Percentiles rank a stretch among this genome's conserved stretches.
Conservation (phyloP, 2,888 invertebrate genomes). For the Axea sp. region DNA sequence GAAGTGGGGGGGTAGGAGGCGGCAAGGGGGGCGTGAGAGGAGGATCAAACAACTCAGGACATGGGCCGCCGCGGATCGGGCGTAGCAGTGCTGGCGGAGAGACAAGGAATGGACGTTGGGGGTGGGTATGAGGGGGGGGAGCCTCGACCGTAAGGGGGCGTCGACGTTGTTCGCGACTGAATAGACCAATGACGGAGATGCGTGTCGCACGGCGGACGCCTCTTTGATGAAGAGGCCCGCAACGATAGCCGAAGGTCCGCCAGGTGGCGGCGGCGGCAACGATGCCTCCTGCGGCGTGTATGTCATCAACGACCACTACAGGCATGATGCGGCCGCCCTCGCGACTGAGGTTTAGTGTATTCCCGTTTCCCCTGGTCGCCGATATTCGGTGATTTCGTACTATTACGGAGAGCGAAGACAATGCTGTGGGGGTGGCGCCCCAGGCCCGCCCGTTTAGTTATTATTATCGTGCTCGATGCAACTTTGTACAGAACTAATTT, state of each 20-base stretch:
- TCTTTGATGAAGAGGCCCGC: constrained; percentile 85
- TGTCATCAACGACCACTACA: constrained; percentile 88
- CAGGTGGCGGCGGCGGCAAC: constrained; percentile 67
- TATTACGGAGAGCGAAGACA: constrained; percentile 48
- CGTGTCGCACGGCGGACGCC: constrained; percentile 81
- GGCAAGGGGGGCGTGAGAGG: constrained; percentile 80
- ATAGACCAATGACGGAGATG: constrained; percentile 56
- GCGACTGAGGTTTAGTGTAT: constrained; percentile 87
- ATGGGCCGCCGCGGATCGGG: constrained; percentile 83
- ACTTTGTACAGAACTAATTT: constrained; percentile 79
- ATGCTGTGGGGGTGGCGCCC: constrained; percentile 72
- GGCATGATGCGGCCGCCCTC: constrained; percentile 84
- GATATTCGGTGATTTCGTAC: constrained; percentile 35
- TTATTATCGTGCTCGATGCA: constrained; percentile 75
- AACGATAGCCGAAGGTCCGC: constrained; percentile 72
- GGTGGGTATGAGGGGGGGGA: constrained; percentile 72
- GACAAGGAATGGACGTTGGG: constrained; percentile 79
- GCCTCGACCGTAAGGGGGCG: constrained; percentile 80
- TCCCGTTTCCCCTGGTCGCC: constrained; percentile 2
- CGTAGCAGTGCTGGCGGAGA: constrained; percentile 81
- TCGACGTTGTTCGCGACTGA: constrained; percentile 74
- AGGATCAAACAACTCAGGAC: constrained; percentile 93
- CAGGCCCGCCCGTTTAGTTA: constrained; percentile 70
- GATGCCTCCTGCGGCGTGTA: constrained; percentile 81
- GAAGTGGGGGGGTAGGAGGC: too few species aligned